A percentile compares a stretch with the other conserved stretches of the same genome.
Conservation (phyloP, 2,888 invertebrate genomes). For the Euzophera pinguis region DNA sequence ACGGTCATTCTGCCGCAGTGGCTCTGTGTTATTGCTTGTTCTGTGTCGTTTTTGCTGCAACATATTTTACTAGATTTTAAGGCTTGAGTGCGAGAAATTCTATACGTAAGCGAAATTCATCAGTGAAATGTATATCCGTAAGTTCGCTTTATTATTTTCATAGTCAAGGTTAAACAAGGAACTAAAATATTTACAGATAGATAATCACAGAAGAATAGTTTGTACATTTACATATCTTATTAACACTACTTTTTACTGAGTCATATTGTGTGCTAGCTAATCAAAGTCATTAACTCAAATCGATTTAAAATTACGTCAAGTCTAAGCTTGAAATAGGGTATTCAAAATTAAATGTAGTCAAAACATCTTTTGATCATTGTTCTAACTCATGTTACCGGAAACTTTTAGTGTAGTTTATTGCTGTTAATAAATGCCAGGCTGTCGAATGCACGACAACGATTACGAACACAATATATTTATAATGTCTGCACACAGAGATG, state of each 20-base stretch:
- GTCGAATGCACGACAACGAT: too few species aligned
- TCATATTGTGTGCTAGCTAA: not conserved
- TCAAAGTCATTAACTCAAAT: too few species aligned
- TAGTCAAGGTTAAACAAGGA: not conserved
- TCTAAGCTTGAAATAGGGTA: too few species aligned
- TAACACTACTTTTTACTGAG: not conserved
- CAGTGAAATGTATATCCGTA: slow-evolving; percentile 5
- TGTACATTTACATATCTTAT: not conserved
- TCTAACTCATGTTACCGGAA: too few species aligned
- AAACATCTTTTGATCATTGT: too few species aligned
- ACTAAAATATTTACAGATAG: too few species aligned
- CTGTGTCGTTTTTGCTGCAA: slow-evolving; percentile 17
- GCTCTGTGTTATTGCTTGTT: slow-evolving; percentile 22
- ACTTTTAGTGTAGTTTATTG: too few species aligned
- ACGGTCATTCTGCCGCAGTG: slow-evolving; percentile 28
- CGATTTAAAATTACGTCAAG: too few species aligned
- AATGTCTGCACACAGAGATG: too few species aligned
- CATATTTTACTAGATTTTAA: slow-evolving; percentile 9
- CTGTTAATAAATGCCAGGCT: too few species aligned
- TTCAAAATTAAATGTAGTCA: too few species aligned
- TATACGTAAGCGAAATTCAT: not conserved
- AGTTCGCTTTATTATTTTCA: not conserved
- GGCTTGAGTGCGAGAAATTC: not conserved
- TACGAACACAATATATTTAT: too few species aligned
- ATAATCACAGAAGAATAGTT: not conserved